Evolutionary conservation across 2,797 vertebrate species (phyloP).

Genomic region (Setipinna tenuifilis): DNA sequence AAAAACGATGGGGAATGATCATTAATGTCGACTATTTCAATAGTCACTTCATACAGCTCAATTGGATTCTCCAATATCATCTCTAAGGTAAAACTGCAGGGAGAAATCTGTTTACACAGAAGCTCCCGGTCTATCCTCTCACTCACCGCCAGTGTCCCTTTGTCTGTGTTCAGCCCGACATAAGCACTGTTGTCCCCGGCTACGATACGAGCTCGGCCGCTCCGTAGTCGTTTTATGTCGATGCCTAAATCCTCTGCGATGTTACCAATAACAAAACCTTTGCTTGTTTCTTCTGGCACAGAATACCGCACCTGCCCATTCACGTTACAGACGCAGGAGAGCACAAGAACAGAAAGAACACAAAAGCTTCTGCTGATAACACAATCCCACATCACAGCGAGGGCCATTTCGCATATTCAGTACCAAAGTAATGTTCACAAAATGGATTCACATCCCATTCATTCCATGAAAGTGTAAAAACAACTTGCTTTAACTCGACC

Average conservation of each 20-base stretch:
- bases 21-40: conserved; percentile 72
- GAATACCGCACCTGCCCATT: conserved; percentile 70
- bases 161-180: conserved; percentile 69
- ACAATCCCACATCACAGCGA: neutral
- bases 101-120: conserved; percentile 66
- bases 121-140: conserved; percentile 80
- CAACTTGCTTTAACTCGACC: neutral
- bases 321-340: conserved; percentile 22
- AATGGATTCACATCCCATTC: neutral
- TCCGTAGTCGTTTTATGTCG: conserved; percentile 65
- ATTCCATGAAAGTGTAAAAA: neutral
- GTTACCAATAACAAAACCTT: conserved; percentile 71
- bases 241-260: conserved; percentile 70
- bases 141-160: conserved; percentile 70
- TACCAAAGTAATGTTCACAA: neutral
- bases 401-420: neutral
- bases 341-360: neutral
- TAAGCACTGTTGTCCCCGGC: conserved; percentile 75
- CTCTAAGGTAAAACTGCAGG: conserved; percentile 81
- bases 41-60: conserved; percentile 72
- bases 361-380: neutral
- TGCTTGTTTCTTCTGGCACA: conserved; percentile 72
- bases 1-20: conserved; percentile 68
- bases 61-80: conserved; percentile 80
- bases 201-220: conserved; percentile 71